Evolutionary conservation across 2,888 invertebrate genomes (phyloP), one percentile per base, ranked within the genome.

Genomic region (Hedychridium roseum): DNA sequence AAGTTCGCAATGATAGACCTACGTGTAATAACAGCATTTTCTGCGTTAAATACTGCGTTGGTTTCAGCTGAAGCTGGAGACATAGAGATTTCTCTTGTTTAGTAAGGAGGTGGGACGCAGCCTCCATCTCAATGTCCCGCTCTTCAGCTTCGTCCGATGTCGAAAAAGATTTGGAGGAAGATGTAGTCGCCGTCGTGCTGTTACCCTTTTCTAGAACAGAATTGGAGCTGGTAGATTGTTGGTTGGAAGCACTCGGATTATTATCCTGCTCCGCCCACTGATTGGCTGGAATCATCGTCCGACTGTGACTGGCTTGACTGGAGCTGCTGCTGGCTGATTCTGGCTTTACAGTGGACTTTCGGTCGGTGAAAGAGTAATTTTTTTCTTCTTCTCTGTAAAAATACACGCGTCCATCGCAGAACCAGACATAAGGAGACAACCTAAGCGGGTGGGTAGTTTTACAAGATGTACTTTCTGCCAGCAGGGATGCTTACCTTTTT

Each of bases 1-100:
- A 38, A n/a, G n/a, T n/a, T n/a, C n/a, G n/a, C n/a, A n/a, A n/a
- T n/a, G n/a, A n/a, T 28, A 26, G 32, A 57, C 57, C 79, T 54
- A 88, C 89, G 74, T 89, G 86, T 47, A 96, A 83, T 55, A 94
- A 84, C 64, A 93, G 85, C 9, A 94, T 89, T 81, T 96, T 96
- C 79, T 94, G 83, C 2, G 93, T 92, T 66, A 92, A 86, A 82
- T 94, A 96, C 79, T 91, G 92, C 48, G 92, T 88, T 56, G 94
- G 92, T 64, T 90, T 88, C 74, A 95, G 82, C 74, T 91, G 89
- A 72, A 94, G 84, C 53, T 79, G 79, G 45, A 78, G 68, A 53
- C 79, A 79, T 48, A 79, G 65, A 21, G 67, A 68, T 56, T 78
- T 79, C 69, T 79, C 79, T 64, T 78, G 78, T 51, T 75, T 76